These are phyloP conservation scores for Scortum barcoo DNA, from an alignment of 2,113 vertebrate species.

Conservation along the genomic window DNA sequence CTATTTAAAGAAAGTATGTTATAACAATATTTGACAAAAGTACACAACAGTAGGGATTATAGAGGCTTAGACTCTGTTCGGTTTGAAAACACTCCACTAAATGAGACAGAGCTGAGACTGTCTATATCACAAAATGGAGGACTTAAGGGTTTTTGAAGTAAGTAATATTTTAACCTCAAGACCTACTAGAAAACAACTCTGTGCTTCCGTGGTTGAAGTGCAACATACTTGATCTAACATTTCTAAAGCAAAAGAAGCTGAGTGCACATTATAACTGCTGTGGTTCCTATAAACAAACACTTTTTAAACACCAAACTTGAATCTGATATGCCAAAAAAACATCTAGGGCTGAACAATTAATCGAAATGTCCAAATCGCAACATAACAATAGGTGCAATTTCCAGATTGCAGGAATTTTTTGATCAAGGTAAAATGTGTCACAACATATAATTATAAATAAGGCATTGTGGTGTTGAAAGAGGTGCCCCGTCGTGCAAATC, in stretches of 20 bases:
- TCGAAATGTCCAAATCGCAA: too few species aligned
- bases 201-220: not conserved
- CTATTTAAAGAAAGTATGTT: conserved; percentile 49
- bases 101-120: conserved; percentile 42
- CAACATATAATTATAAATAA: too few species aligned
- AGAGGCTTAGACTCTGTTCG: conserved; percentile 45
- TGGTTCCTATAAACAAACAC: not conserved
- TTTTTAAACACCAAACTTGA: not conserved
- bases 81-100: conserved; percentile 61
- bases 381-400: too few species aligned
- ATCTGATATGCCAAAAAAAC: too few species aligned
- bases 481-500: too few species aligned
- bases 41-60: conserved; percentile 43
- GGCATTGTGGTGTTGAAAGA: too few species aligned
- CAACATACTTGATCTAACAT: not conserved
- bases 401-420: too few species aligned
- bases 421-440: too few species aligned
- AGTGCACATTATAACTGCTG: not conserved
- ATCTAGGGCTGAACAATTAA: too few species aligned
- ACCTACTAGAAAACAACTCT: conserved; percentile 75
- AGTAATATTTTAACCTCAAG: conserved; percentile 73
- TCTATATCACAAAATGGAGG: conserved; percentile 69
- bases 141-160: conserved; percentile 79
- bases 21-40: conserved; percentile 54
- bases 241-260: not conserved